Percentiles rank a stretch among this genome's conserved stretches.
These are phyloP conservation scores for Asarcornis scutulata DNA, from an alignment of 2,113 vertebrate species.

Conservation along the genomic window DNA sequence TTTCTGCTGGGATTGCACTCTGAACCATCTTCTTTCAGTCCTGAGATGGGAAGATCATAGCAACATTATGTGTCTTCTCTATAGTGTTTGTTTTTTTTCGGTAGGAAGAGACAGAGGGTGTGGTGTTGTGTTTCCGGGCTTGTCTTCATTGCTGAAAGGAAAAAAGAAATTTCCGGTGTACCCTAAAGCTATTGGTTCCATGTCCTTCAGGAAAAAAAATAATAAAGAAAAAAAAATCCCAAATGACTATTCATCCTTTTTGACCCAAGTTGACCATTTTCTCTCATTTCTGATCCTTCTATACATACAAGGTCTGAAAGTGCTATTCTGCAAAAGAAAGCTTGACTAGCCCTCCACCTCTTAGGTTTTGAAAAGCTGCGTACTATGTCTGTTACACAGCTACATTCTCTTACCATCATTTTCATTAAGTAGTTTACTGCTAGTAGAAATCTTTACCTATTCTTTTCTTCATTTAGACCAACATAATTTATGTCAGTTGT, in stretches of 20 bases:
- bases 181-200: not conserved
- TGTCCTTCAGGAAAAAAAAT: not conserved
- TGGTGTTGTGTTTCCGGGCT: not conserved
- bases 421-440: not conserved
- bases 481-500: not conserved
- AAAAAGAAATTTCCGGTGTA: not conserved
- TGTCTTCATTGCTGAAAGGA: not conserved
- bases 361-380: not conserved
- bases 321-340: not conserved
- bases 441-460: not conserved
- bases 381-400: not conserved
- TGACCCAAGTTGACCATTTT: not conserved
- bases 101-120: not conserved
- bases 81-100: not conserved
- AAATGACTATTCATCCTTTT: not conserved
- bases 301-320: not conserved
- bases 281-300: not conserved
- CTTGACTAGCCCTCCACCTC: not conserved
- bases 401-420: not conserved
- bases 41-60: not conserved
- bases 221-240: not conserved
- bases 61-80: not conserved
- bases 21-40: not conserved
- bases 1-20: not conserved
- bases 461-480: not conserved